A percentile compares a stretch with the other conserved stretches of the same genome.
Conservation (phyloP, 2,113 vertebrate genomes). For the Clarias batrachus region DNA sequence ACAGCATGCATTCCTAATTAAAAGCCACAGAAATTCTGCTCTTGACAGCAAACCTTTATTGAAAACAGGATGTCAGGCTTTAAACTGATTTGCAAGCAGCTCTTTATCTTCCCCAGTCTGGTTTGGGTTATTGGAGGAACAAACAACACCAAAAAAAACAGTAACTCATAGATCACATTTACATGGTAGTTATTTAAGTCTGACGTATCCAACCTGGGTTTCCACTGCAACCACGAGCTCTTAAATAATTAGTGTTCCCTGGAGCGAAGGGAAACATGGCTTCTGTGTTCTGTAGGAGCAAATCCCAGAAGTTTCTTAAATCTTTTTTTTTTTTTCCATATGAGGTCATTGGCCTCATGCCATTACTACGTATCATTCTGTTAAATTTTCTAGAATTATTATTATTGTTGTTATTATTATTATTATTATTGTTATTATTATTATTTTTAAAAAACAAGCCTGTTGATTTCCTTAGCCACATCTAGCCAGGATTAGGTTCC, state of each 20-base stretch:
- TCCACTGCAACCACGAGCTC: slow-evolving; percentile 22
- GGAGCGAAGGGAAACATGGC: slow-evolving; percentile 8
- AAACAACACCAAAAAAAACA: background rate
- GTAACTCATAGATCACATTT: slow-evolving; percentile 12
- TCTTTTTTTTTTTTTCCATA: background rate
- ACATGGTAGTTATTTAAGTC: slow-evolving; percentile 22
- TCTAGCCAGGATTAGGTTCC: slow-evolving; percentile 37
- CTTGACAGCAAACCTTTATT: background rate
- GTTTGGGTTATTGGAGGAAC: slow-evolving; percentile 30
- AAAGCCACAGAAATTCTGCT: background rate
- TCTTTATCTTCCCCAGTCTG: slow-evolving; percentile 12
- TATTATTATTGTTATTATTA: background rate
- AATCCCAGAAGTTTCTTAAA: background rate
- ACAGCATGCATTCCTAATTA: background rate
- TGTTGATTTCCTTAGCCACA: slow-evolving; percentile 35
- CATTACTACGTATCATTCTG: slow-evolving; percentile 36
- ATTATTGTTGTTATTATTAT: background rate
- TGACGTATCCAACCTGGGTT: slow-evolving; percentile 12
- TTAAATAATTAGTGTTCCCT: slow-evolving; percentile 37
- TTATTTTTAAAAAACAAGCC: background rate
- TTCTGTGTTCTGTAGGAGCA: slow-evolving; percentile 30
- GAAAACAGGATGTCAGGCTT: background rate
- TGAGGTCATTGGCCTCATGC: slow-evolving; percentile 9
- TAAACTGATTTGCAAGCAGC: slow-evolving; percentile 13
- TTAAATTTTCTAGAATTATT: slow-evolving; percentile 22